Base-by-base conservation (phyloP, 2,888 invertebrate species). In the Watsonalla cultraria region DNA sequence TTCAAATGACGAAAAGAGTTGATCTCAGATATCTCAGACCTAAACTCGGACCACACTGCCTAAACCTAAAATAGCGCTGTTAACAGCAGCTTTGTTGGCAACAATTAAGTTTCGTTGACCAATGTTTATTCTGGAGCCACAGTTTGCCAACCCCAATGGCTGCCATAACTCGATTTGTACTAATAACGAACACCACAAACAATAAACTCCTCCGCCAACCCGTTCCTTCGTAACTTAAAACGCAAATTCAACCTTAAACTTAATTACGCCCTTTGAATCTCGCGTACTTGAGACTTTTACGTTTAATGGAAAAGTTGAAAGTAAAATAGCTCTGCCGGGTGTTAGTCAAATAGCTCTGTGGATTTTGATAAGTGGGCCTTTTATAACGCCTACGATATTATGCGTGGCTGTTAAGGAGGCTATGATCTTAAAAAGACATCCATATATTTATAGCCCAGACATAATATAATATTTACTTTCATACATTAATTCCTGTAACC, bases 121-220 rank as follows among this genome's bases (percentile, higher is more conserved):
- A 49, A 37, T 37, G 49, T 48, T 48, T 48, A 14, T 47, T 47
- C 51, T 55, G 57, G 65, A 64, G 58, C 61, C 63, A 68, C 64
- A 63, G 53, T 52, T 51, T 57, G 57, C 64, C 59, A 69, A 65
- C 61, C 63, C 60, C 37, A 37, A 37, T 14, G 37, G 58, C 57
- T 60, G 56, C 59, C 62, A 64, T 76, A 76, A 74, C 69, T 70
- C 68, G 72, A 76, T 76, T 76, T 59, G 58, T 61, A 64, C 66
- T 69, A 69, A 76, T 75, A 76, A 78, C 75, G 67, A 67, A 73
- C 74, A 69, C 73, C 64, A 62, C 76, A 76, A 78, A 78, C 75
- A 78, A 74, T 72, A 68, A 65, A 65, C 68, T 67, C 60, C 55
- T 51, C 59, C 60, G 63, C 63, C 65, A 67, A 66, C 67, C 68